Base-by-base conservation (phyloP, 2,113 vertebrate species). In the Pluvianellus socialis region DNA sequence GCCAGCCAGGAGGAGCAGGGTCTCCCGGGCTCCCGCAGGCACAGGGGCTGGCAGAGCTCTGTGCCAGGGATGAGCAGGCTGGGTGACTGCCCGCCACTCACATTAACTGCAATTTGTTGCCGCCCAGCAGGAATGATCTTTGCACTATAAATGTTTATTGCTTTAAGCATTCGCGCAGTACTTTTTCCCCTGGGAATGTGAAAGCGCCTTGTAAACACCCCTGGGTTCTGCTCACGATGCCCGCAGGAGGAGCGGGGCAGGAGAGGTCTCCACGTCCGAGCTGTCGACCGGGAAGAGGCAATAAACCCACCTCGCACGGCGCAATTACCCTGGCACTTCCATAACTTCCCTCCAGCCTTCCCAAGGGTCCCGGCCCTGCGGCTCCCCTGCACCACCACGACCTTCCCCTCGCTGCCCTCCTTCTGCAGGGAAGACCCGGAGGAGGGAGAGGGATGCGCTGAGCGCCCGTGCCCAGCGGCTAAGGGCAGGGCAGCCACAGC, bases 271-370 rank as follows among this genome's bases (percentile, higher is more conserved):
- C 2, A 8, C 0, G 14, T 16, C 62, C 22, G 15, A 14, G 40
- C 45, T 33, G 40, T 3, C 5, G 14, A 40, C 6, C 33, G 6
- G 71, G n/a, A 6, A 66, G 30, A 23, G 32, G 53, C 79, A 17
- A 15, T 0, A 30, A 84, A 38, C 3, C n/a, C 67, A 2, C 1
- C 0, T 4, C 3, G 0, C 0, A 2, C 1, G 53, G 22, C 8
- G 7, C 4, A n/a, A 79, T n/a, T 8, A 30, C 68, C 8, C 1
- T 0, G 13, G 38, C 49, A 20, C 3, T 12, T n/a, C 89, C 8
- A 10, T 0, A 4, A 2, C 4, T 44, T 30, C 65, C 33, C 45
- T 65, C 27, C 68, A 47, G 63, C 55, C 49, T n/a, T 45, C 18
- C 32, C 13, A 1, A 30, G 12, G 21, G 7, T 16, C 19, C 3